Conservation (phyloP, 2,888 invertebrate species). For the Anticlea derivata region DNA sequence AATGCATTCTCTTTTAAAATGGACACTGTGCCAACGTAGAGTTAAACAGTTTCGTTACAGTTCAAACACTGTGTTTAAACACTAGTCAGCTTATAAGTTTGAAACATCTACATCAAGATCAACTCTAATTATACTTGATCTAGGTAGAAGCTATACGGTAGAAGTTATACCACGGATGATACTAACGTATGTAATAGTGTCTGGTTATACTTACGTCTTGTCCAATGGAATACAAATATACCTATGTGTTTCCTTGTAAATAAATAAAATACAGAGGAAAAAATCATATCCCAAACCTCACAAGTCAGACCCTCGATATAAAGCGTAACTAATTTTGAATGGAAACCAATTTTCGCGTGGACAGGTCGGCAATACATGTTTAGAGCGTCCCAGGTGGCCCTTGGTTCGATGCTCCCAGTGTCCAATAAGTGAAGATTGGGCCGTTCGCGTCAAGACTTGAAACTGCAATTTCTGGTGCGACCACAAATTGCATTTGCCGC, state of each 20-base stretch:
- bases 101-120: too few relatives aligned
- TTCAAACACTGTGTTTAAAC: slow-evolving; percentile 5
- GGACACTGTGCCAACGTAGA: slow-evolving; percentile 23
- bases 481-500: slow-evolving; percentile 71
- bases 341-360: slow-evolving; percentile 53
- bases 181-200: too few relatives aligned
- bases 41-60: slow-evolving; percentile 14
- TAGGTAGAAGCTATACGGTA: too few relatives aligned
- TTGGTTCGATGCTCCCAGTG: slow-evolving; percentile 32
- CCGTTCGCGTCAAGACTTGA: slow-evolving; percentile 38
- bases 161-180: too few relatives aligned
- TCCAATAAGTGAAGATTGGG: slow-evolving; percentile 61
- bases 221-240: too few relatives aligned
- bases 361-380: slow-evolving; percentile 50
- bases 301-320: slow-evolving; percentile 20
- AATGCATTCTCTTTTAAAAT: slow-evolving; percentile 36
- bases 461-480: slow-evolving; percentile 58
- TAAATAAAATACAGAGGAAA: too few relatives aligned
- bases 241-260: too few relatives aligned
- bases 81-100: neutral
- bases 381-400: slow-evolving; percentile 37
- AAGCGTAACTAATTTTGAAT: slow-evolving; percentile 46
- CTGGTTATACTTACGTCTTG: too few relatives aligned
- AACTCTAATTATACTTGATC: too few relatives aligned
- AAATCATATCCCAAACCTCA: neutral